phyloP scores from a whole-genome alignment of 2,797 vertebrate species.

The Urocyon cinereoargenteus region DNA sequence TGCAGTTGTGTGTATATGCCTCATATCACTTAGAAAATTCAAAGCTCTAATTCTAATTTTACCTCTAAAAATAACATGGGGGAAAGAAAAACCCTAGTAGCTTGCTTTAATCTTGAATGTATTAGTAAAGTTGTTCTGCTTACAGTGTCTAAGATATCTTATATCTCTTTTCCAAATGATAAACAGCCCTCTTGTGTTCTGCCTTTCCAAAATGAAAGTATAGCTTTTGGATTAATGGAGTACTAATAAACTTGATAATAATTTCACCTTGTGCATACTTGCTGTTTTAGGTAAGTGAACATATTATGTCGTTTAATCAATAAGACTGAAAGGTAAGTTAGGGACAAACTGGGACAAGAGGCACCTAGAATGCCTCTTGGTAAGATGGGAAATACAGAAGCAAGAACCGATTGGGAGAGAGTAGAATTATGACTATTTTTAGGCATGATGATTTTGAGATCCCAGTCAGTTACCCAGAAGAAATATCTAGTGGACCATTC shows the following conservation, averaged over 20 bases:
- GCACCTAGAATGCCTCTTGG: conserved; percentile 41
- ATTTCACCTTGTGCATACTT: conserved; percentile 63
- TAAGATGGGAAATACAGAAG: conserved; percentile 43
- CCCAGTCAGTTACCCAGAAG: not conserved
- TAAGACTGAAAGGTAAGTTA: conserved; percentile 52
- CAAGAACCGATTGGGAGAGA: not conserved
- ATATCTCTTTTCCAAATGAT: not conserved
- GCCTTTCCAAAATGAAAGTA: conserved; percentile 54
- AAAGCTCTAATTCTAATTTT: conserved; percentile 65
- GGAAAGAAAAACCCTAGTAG: not conserved
- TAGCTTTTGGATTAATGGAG: conserved; percentile 47
- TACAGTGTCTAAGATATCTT: conserved; percentile 51
- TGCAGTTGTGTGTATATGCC: conserved; percentile 29
- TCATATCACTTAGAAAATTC: conserved; percentile 60
- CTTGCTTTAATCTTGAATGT: conserved; percentile 46
- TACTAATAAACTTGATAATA: conserved; percentile 43
- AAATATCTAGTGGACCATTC: not conserved
- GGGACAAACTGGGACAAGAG: conserved; percentile 4
- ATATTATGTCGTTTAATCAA: not conserved
- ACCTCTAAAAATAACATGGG: conserved; percentile 57
- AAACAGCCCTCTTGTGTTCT: conserved; percentile 43
- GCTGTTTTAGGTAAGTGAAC: conserved; percentile 52
- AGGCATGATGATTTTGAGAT: conserved; percentile 45
- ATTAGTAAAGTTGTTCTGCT: conserved; percentile 48
- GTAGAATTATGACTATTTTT: conserved; percentile 40